phyloP scores from a whole-genome alignment of 1,140 invertebrate genomes.

The Dreissena rostriformis region DNA sequence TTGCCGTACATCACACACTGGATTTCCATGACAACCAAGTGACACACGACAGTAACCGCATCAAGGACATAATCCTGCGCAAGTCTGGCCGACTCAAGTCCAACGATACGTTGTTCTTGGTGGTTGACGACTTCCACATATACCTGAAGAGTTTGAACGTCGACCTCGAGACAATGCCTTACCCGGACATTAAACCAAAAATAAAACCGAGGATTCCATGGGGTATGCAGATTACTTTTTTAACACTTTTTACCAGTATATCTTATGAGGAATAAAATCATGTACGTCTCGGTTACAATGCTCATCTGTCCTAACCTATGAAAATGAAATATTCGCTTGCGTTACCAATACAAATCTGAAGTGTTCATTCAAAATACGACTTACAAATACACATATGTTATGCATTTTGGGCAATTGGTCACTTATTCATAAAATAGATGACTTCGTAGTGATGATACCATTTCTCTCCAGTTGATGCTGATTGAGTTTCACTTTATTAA shows the following conservation, averaged over 20 bases:
- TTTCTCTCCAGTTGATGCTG: no score
- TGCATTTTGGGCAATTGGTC: no score
- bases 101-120: conserved; percentile 36
- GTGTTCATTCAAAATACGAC: no score
- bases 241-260: neutral
- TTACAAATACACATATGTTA: no score
- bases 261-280: neutral
- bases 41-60: conserved; percentile 42
- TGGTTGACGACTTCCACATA: conserved; percentile 35
- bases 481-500: no score
- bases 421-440: no score
- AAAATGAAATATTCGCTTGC: no score
- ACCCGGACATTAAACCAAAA: conserved; percentile 24
- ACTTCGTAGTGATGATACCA: no score
- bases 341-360: no score
- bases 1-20: conserved; percentile 32
- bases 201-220: conserved; percentile 28
- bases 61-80: conserved; percentile 47
- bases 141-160: conserved; percentile 43
- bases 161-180: conserved; percentile 25
- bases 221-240: conserved; percentile 17
- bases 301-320: neutral
- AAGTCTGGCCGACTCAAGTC: conserved; percentile 43
- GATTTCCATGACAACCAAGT: conserved; percentile 49
- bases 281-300: neutral